phyloP scores from a whole-genome alignment of 2,113 vertebrate species.

The Stomatorhinus ivindoensis region DNA sequence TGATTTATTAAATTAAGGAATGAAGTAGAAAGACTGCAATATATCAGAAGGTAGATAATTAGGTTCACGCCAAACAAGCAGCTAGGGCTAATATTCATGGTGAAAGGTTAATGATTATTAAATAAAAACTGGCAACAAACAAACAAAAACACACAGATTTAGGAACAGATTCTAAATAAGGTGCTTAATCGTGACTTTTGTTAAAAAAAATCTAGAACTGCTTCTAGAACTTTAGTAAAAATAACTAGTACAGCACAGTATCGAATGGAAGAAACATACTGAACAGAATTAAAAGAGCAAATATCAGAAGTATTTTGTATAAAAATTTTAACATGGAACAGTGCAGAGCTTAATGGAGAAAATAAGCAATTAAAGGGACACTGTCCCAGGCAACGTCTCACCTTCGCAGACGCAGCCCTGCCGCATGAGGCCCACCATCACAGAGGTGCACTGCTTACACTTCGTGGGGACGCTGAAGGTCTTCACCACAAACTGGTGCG shows the following conservation, averaged over 20 bases:
- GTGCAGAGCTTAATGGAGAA: background rate
- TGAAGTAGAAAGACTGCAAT: background rate
- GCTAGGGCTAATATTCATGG: background rate
- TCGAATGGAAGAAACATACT: background rate
- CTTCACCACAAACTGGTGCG: conserved; percentile 94
- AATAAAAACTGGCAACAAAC: background rate
- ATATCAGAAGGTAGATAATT: background rate
- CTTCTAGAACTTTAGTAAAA: background rate
- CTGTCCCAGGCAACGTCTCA: conserved; percentile 31
- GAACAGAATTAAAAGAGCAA: background rate
- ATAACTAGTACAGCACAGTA: background rate
- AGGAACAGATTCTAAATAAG: background rate
- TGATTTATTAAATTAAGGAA: background rate
- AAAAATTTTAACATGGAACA: background rate
- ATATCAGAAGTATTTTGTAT: background rate
- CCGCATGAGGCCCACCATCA: conserved; percentile 94
- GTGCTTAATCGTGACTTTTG: background rate
- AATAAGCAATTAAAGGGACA: background rate
- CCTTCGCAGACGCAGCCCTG: conserved; percentile 97
- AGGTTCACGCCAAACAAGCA: background rate
- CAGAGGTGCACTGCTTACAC: conserved; percentile 94
- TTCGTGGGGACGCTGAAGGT: conserved; percentile 86
- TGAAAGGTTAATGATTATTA: too few relatives aligned
- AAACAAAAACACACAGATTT: background rate
- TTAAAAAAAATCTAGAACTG: background rate